Base-by-base conservation (phyloP, 2,113 vertebrate species). In the Phalacrocorax pelagicus region DNA sequence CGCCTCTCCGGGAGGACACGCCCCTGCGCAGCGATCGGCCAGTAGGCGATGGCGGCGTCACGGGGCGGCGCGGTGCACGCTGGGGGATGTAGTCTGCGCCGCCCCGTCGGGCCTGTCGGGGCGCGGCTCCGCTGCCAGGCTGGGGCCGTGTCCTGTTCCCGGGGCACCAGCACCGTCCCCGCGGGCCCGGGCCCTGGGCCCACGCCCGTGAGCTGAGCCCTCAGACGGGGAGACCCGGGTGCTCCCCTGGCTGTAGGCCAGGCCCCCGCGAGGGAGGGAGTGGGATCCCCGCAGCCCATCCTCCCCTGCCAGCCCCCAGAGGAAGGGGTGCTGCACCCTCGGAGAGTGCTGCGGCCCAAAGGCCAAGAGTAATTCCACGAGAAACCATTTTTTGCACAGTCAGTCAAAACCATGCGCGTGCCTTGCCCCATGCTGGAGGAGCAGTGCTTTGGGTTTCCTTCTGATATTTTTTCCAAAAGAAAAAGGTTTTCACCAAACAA, bases 321-420 rank as follows among this genome's bases (percentile, higher is more conserved):
- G 36, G 22, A 18, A 3, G 1, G 7, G 20, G 10, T 18, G 44
- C 47, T 42, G 72, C 62, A 21, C 20, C 30, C 11, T 32, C 22
- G 24, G 3, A 12, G 12, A 5, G 32, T 12, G 2, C 47, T 6
- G 47, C 10, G 1, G 38, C 30, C 42, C 24, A 2, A 6, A 24
- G 38, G 18, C 36, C 13, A 11, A 10, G 36, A 14, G 5, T 11
- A 40, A 38, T 6, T 14, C 34, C 2, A 12, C 0, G 0, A 70
- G 42, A 26, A 90, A 40, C 10, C 5, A 7, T 8, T 18, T 40
- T 27, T 23, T 40, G 54, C 21, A 11, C 11, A 26, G 69, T 24
- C 18, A 5, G 21, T 52, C 32, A n/a, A 62, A 44, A 22, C 2
- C 15, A 8, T 1, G 1, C 0, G 0, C 3, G 4, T 20, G 52